phyloP scores from a whole-genome alignment of 2,113 vertebrate genomes.

The Tetraodon nigroviridis region DNA sequence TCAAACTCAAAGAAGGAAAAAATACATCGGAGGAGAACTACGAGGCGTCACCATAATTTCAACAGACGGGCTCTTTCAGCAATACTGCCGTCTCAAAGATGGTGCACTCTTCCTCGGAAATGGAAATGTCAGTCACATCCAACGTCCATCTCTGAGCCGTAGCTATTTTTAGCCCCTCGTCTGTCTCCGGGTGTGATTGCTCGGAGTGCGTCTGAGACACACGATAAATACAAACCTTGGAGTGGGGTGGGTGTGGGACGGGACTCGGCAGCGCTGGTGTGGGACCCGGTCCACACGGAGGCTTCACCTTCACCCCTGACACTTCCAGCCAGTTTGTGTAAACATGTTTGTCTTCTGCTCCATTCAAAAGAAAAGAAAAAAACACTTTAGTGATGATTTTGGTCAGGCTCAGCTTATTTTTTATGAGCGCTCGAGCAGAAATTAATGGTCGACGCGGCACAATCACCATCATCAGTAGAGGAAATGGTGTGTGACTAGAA shows the following conservation, averaged over 20 bases:
- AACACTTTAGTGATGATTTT: conserved; percentile 13
- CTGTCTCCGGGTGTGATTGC: conserved; percentile 39
- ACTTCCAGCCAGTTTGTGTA: conserved; percentile 18
- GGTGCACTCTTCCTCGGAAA: conserved; percentile 39
- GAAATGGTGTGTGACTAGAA: conserved; percentile 18
- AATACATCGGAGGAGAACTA: conserved; percentile 15
- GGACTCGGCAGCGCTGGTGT: conserved; percentile 13
- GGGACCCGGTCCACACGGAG: conserved; percentile 9
- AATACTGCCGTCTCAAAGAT: conserved; percentile 34
- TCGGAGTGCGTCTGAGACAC: conserved; percentile 35
- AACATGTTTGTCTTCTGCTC: conserved; percentile 6
- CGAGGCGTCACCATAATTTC: conserved; percentile 29
- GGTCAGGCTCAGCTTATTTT: conserved; percentile 10
- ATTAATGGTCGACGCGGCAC: neutral
- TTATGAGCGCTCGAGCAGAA: neutral
- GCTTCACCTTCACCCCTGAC: conserved; percentile 18
- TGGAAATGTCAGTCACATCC: conserved; percentile 54
- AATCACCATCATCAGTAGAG: conserved; percentile 23
- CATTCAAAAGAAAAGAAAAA: no score
- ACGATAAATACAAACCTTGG: conserved; percentile 42
- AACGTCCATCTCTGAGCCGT: conserved; percentile 42
- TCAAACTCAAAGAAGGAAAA: neutral
- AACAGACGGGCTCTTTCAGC: conserved; percentile 28
- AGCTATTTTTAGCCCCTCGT: conserved; percentile 49
- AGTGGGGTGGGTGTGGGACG: conserved; percentile 12